Conservation (phyloP, 2,888 invertebrate species). For the Mongoloraphidia duomilia region DNA sequence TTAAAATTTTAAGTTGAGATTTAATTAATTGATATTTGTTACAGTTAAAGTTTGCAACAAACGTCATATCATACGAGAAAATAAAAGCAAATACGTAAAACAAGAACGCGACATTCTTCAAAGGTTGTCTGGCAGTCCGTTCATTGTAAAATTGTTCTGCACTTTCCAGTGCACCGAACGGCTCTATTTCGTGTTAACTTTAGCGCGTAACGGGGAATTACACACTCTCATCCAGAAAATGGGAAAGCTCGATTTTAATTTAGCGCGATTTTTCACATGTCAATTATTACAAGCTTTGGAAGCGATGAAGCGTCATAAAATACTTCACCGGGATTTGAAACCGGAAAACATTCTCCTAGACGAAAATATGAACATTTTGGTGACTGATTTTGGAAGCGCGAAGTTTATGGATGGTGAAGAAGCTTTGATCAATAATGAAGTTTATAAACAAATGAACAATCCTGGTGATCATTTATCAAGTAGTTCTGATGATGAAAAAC, state of each 20-base stretch:
- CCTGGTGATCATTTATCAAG: slow-evolving; percentile 7
- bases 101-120: slow-evolving; percentile 90
- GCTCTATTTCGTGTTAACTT: slow-evolving; percentile 89
- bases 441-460: slow-evolving; percentile 12
- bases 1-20: not conserved
- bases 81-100: slow-evolving; percentile 83
- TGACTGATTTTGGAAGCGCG: slow-evolving; percentile 95
- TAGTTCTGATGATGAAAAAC: slow-evolving; percentile 15
- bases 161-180: slow-evolving; percentile 91
- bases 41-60: slow-evolving; percentile 97
- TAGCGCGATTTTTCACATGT: slow-evolving; percentile 86
- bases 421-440: slow-evolving; percentile 15
- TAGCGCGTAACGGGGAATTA: slow-evolving; percentile 90
- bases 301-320: slow-evolving; percentile 73
- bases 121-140: slow-evolving; percentile 66
- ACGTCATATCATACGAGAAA: slow-evolving; percentile 80
- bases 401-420: slow-evolving; percentile 48
- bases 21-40: slow-evolving; percentile 25
- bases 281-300: slow-evolving; percentile 87
- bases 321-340: slow-evolving; percentile 93
- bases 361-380: slow-evolving; percentile 89
- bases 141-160: slow-evolving; percentile 86
- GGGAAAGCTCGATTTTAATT: slow-evolving; percentile 76
- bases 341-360: slow-evolving; percentile 95
- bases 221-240: slow-evolving; percentile 82